Base-by-base conservation (phyloP, 2,797 vertebrate species). In the Muscicapa striata region DNA sequence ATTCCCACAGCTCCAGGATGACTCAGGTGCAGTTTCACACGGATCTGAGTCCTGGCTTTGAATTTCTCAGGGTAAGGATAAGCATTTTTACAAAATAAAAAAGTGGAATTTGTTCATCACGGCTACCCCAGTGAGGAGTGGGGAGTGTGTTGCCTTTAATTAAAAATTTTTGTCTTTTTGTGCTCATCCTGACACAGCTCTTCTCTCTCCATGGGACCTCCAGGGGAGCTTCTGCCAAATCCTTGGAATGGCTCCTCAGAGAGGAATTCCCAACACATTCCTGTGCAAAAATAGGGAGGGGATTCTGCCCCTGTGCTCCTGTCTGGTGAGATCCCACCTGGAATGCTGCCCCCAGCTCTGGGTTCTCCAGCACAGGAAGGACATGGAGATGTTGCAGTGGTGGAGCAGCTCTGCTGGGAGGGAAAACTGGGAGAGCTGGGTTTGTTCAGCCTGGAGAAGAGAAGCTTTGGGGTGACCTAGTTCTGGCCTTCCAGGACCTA, bases 101-200 rank as follows among this genome's bases (percentile, higher is more conserved):
- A 2, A 6, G 11, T 41, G 48, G 75, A 41, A 72, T 78, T 55
- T 38, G 2, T 11, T 77, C n/a, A 40, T 68, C 36, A 6, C 0
- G 0, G 29, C n/a, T 24, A 3, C 18, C 21, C 29, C 24, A 8
- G 45, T 3, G n/a, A 69, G 45, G 38, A 4, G 8, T 2, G 7
- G 5, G 23, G 1, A 32, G 1, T 63, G 89, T 75, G 34, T 22
- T n/a, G 12, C 29, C 20, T 41, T 11, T 4, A 70, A 41, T 36
- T 61, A 7, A 32, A 61, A 57, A 41, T 7, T 1, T 32, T 61
- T 12, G 30, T 15, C 3, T 18, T 69, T 62, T 54, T 41, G 9
- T n/a, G 24, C 49, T 27, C 2, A 0, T 40, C 9, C 20, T 54
- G 18, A 26, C 52, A 22, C 52, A 30, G 5, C 13, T 18, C 12